Evolutionary conservation across 2,888 invertebrate genomes (phyloP).

Genomic region (Agriotes lineatus): DNA sequence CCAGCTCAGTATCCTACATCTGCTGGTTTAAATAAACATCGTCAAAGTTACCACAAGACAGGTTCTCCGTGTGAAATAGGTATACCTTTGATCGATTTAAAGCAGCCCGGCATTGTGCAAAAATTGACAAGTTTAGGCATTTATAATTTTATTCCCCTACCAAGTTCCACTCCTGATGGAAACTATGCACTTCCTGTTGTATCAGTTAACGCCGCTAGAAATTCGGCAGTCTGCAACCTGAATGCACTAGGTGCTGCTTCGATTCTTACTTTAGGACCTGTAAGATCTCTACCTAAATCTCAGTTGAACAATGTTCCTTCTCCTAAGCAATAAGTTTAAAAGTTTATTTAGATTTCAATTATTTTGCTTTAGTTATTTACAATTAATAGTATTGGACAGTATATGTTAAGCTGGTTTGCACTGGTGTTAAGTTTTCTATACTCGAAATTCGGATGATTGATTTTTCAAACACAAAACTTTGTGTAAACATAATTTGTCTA

Average conservation of each 20-base stretch:
- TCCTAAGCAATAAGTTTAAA: conserved; percentile 1
- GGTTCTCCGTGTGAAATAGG: conserved; percentile 75
- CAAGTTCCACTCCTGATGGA: conserved; percentile 70
- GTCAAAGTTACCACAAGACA: conserved; percentile 74
- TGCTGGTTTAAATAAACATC: conserved; percentile 71
- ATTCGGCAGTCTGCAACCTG: conserved; percentile 67
- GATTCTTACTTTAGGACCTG: conserved; percentile 78
- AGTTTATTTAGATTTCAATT: background rate
- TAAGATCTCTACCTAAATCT: conserved; percentile 55
- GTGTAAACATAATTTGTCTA: too few relatives aligned
- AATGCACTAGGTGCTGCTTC: conserved; percentile 78
- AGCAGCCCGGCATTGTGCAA: conserved; percentile 75
- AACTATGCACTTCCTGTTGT: conserved; percentile 78
- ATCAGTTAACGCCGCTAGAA: conserved; percentile 74
- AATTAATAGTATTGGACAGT: too few relatives aligned
- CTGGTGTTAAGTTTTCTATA: too few relatives aligned
- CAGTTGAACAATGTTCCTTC: conserved; percentile 13
- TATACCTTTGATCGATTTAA: conserved; percentile 79
- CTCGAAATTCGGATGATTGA: too few relatives aligned
- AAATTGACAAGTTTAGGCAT: conserved; percentile 77
- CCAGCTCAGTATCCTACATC: conserved; percentile 79
- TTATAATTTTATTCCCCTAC: conserved; percentile 80
- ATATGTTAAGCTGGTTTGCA: too few relatives aligned
- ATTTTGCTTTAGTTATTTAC: background rate
- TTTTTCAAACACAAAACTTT: too few relatives aligned